These are phyloP conservation scores for Mongoloraphidia duomilia DNA, from an alignment of 2,888 invertebrate genomes.

Conservation along the genomic window DNA sequence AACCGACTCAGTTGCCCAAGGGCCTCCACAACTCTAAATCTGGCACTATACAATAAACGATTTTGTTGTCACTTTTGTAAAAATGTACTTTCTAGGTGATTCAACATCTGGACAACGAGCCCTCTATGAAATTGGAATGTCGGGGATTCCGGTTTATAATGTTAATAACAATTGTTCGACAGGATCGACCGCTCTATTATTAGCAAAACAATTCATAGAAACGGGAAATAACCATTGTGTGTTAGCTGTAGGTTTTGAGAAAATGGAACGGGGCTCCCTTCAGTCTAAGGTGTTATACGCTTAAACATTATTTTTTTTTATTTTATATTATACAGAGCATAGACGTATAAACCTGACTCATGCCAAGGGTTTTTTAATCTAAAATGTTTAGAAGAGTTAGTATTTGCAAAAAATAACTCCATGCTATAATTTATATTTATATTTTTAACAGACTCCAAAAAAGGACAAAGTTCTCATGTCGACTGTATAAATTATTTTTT, in stretches of 20 bases:
- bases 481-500: too few relatives aligned
- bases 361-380: too few relatives aligned
- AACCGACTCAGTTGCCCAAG: too few relatives aligned
- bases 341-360: too few relatives aligned
- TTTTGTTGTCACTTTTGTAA: neutral
- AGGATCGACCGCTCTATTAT: conserved; percentile 79
- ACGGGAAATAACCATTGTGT: conserved; percentile 77
- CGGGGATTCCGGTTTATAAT: conserved; percentile 93
- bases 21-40: too few relatives aligned
- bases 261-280: conserved; percentile 91
- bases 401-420: too few relatives aligned
- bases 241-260: conserved; percentile 92
- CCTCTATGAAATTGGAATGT: conserved; percentile 87
- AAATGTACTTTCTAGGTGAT: conserved; percentile 45
- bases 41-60: neutral
- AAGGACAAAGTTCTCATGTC: too few relatives aligned
- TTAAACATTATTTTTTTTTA: neutral
- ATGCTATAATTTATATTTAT: too few relatives aligned
- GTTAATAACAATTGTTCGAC: conserved; percentile 99
- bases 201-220: conserved; percentile 88
- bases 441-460: too few relatives aligned
- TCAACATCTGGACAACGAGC: conserved; percentile 93
- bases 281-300: conserved; percentile 37
- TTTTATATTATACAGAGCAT: too few relatives aligned
- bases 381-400: too few relatives aligned